Percentiles rank a stretch among this genome's conserved stretches.
Evolutionary conservation across 2,888 invertebrate species (phyloP).

Genomic region (Ferdinandea cuprea): DNA sequence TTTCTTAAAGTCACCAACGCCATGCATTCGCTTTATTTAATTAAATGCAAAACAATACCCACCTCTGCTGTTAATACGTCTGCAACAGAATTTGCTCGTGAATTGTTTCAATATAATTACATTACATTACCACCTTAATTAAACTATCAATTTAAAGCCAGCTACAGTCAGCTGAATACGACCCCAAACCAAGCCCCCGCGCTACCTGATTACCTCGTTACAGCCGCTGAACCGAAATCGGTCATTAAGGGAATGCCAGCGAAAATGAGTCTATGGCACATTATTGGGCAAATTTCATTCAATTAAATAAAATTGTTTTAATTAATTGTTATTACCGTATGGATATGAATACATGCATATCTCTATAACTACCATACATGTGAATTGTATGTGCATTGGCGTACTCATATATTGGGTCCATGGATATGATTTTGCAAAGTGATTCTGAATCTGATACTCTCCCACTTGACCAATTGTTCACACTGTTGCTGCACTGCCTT

Average conservation of each 20-base stretch:
- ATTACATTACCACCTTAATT: slow-evolving; percentile 62
- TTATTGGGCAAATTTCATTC: slow-evolving; percentile 74
- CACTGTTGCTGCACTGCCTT: slow-evolving; percentile 50
- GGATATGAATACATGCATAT: slow-evolving; percentile 15
- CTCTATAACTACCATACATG: no score
- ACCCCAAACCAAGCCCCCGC: background rate
- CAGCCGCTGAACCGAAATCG: slow-evolving; percentile 70
- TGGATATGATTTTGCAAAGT: slow-evolving; percentile 65
- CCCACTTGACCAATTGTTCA: slow-evolving; percentile 21
- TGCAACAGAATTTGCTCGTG: slow-evolving; percentile 46
- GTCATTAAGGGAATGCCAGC: slow-evolving; percentile 67
- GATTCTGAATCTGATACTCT: slow-evolving; percentile 40
- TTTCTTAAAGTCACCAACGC: background rate
- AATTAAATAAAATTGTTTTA: slow-evolving; percentile 75
- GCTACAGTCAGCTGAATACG: slow-evolving; percentile 8
- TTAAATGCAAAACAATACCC: slow-evolving; percentile 28
- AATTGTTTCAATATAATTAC: slow-evolving; percentile 66
- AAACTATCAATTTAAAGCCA: slow-evolving; percentile 56
- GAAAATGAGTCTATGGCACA: slow-evolving; percentile 72
- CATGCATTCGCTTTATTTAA: slow-evolving; percentile 28
- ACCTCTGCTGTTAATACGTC: background rate
- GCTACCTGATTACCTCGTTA: slow-evolving; percentile 34
- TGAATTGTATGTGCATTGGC: background rate
- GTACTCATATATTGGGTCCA: background rate
- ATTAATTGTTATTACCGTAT: slow-evolving; percentile 73